Conservation (phyloP, 2,888 invertebrate species). For the Capitulum mitella region DNA sequence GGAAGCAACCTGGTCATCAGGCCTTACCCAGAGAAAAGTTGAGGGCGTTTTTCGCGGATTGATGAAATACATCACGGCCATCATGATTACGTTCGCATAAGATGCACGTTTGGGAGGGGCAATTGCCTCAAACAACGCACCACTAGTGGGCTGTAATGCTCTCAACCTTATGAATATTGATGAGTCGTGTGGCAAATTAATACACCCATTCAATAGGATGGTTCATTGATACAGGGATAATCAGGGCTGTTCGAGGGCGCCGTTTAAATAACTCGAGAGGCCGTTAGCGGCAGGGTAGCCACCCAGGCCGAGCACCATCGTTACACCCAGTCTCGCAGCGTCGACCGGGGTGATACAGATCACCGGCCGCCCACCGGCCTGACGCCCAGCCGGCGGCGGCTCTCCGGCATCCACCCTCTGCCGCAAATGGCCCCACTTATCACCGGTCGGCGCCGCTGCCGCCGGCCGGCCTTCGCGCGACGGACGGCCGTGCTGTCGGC, state of each 20-base stretch:
- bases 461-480: too few relatives aligned
- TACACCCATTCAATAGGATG: background rate
- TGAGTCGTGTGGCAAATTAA: background rate
- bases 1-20: too few relatives aligned
- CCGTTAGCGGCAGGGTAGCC: background rate
- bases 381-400: too few relatives aligned
- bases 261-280: background rate
- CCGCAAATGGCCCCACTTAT: too few relatives aligned
- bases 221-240: background rate
- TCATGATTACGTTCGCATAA: background rate
- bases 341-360: too few relatives aligned
- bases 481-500: too few relatives aligned
- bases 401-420: too few relatives aligned
- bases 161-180: background rate
- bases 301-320: background rate
- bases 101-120: background rate
- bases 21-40: too few relatives aligned
- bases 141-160: background rate
- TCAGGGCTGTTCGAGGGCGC: background rate
- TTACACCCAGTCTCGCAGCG: background rate
- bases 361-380: too few relatives aligned
- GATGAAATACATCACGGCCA: background rate
- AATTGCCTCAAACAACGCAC: background rate
- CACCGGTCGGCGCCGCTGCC: too few relatives aligned
- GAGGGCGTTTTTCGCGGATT: background rate